A percentile compares a stretch with the other conserved stretches of the same genome.
Evolutionary conservation across 2,888 invertebrate genomes (phyloP).

Genomic region (Gasteruption jaculator): DNA sequence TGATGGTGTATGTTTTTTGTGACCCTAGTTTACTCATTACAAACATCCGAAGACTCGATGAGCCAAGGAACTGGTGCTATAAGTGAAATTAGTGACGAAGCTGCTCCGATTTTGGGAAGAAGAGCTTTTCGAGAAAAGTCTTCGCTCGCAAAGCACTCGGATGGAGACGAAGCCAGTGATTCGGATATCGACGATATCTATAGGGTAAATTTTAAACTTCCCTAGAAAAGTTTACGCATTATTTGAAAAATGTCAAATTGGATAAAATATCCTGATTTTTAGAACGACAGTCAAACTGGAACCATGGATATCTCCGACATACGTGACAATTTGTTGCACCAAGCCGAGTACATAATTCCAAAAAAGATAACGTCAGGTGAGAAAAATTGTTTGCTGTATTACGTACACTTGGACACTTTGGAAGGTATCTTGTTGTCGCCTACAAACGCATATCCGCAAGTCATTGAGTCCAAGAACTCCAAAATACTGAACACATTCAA

Average conservation of each 20-base stretch:
- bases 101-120: conserved; percentile 60
- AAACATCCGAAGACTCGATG: conserved; percentile 64
- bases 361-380: conserved; percentile 64
- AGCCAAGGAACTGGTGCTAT: conserved; percentile 59
- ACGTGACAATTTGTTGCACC: conserved; percentile 67
- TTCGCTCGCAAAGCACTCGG: conserved; percentile 56
- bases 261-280: conserved; percentile 8
- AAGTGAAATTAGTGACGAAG: conserved; percentile 66
- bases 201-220: conserved; percentile 50
- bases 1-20: not conserved
- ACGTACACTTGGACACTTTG: conserved; percentile 66
- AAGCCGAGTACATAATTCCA: conserved; percentile 63
- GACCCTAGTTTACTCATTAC: conserved; percentile 39
- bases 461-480: conserved; percentile 53
- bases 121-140: conserved; percentile 60
- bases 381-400: conserved; percentile 72
- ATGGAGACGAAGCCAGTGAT: conserved; percentile 71
- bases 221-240: conserved; percentile 8
- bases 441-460: conserved; percentile 42
- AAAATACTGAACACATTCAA: conserved; percentile 70
- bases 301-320: conserved; percentile 68
- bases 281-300: conserved; percentile 65
- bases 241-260: conserved; percentile 1
- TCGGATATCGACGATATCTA: conserved; percentile 73
- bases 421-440: conserved; percentile 69